Evolutionary conservation across 1,140 invertebrate species (phyloP).

Genomic region (Drosophila pachea): DNA sequence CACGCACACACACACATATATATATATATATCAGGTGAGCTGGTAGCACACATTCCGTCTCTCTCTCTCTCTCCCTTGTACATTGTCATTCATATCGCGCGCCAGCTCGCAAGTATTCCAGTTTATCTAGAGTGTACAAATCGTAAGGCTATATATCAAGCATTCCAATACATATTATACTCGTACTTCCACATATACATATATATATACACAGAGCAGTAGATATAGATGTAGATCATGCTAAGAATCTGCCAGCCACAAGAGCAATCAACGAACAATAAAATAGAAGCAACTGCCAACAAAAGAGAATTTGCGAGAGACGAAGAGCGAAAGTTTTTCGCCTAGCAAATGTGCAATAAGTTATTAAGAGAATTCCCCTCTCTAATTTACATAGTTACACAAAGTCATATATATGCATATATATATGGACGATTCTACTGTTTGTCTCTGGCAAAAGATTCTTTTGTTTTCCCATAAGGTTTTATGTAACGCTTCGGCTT

Average conservation of each 20-base stretch:
- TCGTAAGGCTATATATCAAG: constrained; percentile 56
- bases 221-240: constrained; percentile 35
- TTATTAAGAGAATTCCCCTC: constrained; percentile 25
- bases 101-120: constrained; percentile 9
- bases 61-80: neutral
- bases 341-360: constrained; percentile 61
- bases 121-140: constrained; percentile 54
- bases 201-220: constrained; percentile 14
- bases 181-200: constrained; percentile 24
- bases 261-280: constrained; percentile 75
- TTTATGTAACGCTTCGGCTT: constrained; percentile 47
- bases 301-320: constrained; percentile 45
- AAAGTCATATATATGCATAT: neutral
- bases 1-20: constrained; percentile 1
- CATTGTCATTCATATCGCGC: neutral
- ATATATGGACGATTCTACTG: neutral
- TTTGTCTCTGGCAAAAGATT: constrained; percentile 17
- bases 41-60: neutral
- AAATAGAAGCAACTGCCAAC: constrained; percentile 49
- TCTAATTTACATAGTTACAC: constrained; percentile 26
- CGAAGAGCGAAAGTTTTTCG: constrained; percentile 65
- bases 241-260: constrained; percentile 43
- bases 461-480: constrained; percentile 45
- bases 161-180: constrained; percentile 53
- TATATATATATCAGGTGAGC: constrained; percentile 18